Conservation (phyloP, 53 echinoderm and acorn worm species). For the Echinometra lucunter region DNA sequence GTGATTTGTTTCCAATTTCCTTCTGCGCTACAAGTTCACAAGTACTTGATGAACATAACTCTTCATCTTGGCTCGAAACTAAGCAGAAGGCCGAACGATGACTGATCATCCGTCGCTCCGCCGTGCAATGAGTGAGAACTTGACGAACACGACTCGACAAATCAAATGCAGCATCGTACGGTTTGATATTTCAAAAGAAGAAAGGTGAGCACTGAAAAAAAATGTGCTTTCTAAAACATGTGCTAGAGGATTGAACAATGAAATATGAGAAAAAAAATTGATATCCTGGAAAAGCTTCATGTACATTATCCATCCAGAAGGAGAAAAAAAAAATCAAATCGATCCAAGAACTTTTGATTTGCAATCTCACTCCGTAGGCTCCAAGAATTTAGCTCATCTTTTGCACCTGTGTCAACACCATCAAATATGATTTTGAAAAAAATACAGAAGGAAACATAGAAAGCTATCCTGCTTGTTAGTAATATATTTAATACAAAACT, state of each 20-base stretch:
- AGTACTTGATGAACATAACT: too few species aligned
- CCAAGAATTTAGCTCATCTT: background rate
- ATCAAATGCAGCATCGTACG: background rate
- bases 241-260: background rate
- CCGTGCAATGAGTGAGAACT: background rate
- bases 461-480: background rate
- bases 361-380: background rate
- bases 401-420: background rate
- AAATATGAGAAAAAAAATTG: background rate
- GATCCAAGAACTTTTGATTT: background rate
- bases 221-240: background rate
- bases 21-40: too few species aligned
- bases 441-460: background rate
- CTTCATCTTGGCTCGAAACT: too few species aligned
- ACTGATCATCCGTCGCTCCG: background rate
- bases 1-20: background rate
- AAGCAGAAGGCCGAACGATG: background rate
- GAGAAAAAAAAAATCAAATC: background rate
- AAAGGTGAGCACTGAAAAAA: background rate
- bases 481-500: slow-evolving; percentile 25
- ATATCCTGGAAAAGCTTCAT: background rate
- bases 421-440: background rate
- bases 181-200: background rate
- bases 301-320: background rate
- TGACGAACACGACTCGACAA: background rate